Base-by-base conservation (phyloP, 2,113 vertebrate species). In the Tympanuchus pallidicinctus region DNA sequence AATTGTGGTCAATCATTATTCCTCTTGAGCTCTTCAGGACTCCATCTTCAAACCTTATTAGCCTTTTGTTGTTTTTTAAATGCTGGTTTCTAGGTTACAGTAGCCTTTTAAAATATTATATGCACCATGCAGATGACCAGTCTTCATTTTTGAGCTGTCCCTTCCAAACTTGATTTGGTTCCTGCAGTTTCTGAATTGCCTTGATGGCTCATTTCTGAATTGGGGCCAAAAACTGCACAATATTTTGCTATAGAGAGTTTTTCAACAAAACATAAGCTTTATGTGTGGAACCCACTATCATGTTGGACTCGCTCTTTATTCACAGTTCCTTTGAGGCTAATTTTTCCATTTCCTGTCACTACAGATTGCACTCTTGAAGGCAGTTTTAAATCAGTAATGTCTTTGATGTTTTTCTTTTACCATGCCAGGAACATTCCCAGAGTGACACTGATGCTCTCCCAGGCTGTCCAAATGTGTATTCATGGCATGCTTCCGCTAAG, bases 331-430 rank as follows among this genome's bases (percentile, higher is more conserved):
- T 95, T 94, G 93, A 97, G 95, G 83, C 89, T 92, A 89, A 93
- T 91, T 96, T 96, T 96, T 92, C 96, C 88, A 91, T 97, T 97
- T 98, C 97, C 97, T 97, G 95, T 96, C 96, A 94, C 82, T 95
- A 89, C 89, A 97, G 95, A 96, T 87, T 66, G 48, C 90, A 86
- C 92, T 91, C 95, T 96, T 95, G 89, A 90, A 97, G 95, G 89
- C 94, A 94, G 89, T 97, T 97, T 97, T 93, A 97, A 96, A 93
- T 96, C 90, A 95, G 91, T 90, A 88, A 88, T 69, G 82, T 77
- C 97, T 98, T 97, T 97, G 97, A 98, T 97, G 95, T 95, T 96
- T 97, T 88, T 77, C 92, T 97, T 96, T 94, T 69, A 61, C 93
- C 85, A 89, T 95, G 95, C 96, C 96, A 96, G 96, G 73, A 96